Conservation (phyloP, 2,797 vertebrate genomes). For the Cynodonichthys magdalenae region DNA sequence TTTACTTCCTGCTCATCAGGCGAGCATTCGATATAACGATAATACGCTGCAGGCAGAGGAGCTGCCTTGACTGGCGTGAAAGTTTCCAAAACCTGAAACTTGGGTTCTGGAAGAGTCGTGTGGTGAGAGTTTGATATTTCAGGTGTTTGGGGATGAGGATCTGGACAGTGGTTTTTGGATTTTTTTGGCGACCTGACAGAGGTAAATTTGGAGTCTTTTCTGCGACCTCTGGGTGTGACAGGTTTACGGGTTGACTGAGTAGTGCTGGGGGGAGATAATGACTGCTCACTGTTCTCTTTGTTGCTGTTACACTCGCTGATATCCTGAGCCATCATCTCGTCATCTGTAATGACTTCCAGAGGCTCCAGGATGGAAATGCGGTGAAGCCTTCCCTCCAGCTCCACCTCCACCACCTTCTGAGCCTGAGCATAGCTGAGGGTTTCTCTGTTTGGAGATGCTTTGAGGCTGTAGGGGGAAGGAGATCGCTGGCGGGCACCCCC, state of each 20-base stretch:
- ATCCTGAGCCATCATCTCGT: slow-evolving; percentile 95
- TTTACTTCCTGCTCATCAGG: slow-evolving; percentile 88
- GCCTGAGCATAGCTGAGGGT: slow-evolving; percentile 93
- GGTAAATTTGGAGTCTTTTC: slow-evolving; percentile 86
- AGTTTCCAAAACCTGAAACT: slow-evolving; percentile 87
- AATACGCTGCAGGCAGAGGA: slow-evolving; percentile 89
- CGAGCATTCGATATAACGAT: slow-evolving; percentile 90
- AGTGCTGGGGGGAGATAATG: slow-evolving; percentile 81
- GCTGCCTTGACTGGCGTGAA: slow-evolving; percentile 77
- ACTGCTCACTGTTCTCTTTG: slow-evolving; percentile 95
- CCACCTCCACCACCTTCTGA: slow-evolving; percentile 95
- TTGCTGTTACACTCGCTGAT: slow-evolving; percentile 98
- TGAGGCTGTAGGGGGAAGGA: slow-evolving; percentile 92
- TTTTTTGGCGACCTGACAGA: slow-evolving; percentile 78
- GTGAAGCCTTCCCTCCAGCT: slow-evolving; percentile 96
- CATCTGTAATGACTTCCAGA: slow-evolving; percentile 92
- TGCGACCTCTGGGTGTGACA: slow-evolving; percentile 84
- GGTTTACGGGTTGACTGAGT: slow-evolving; percentile 79
- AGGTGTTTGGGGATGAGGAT: slow-evolving; percentile 62
- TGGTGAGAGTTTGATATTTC: slow-evolving; percentile 78
- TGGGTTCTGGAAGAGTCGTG: slow-evolving; percentile 85
- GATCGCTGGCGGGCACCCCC: slow-evolving; percentile 83
- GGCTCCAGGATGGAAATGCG: slow-evolving; percentile 94
- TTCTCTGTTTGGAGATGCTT: slow-evolving; percentile 89
- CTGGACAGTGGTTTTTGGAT: slow-evolving; percentile 71